phyloP scores from a whole-genome alignment of 2,797 vertebrate species.

The Spinus olivaceus region DNA sequence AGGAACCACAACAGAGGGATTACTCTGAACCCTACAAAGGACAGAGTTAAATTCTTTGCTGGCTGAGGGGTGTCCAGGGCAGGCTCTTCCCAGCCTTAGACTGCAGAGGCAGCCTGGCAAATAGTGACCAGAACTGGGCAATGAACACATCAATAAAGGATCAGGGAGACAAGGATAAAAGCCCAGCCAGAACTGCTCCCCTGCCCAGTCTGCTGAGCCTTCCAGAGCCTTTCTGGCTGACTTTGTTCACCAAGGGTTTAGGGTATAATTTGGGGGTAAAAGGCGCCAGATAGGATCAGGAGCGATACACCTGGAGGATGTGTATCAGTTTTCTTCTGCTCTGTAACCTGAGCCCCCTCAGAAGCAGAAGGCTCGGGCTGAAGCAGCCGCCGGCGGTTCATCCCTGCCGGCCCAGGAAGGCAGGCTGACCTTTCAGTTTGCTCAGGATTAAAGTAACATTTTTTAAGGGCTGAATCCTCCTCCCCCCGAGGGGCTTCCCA shows the following conservation, averaged over 20 bases:
- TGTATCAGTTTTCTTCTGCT: not conserved
- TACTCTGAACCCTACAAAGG: not conserved
- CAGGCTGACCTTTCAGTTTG: slow-evolving; percentile 34
- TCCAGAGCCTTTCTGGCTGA: not conserved
- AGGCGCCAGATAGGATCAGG: slow-evolving; percentile 54
- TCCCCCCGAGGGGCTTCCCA: not conserved
- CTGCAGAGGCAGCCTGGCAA: not conserved
- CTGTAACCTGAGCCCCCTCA: slow-evolving; percentile 29
- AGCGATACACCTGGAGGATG: slow-evolving; percentile 39
- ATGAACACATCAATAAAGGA: not conserved
- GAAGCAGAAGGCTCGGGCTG: slow-evolving; percentile 8
- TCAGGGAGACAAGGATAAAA: not conserved
- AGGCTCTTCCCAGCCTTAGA: not conserved
- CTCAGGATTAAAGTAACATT: slow-evolving; percentile 54
- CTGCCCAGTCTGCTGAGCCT: not conserved
- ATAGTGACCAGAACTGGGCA: not conserved
- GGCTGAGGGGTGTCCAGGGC: fast-evolving
- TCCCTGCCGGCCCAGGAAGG: slow-evolving; percentile 13
- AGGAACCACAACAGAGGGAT: not conserved
- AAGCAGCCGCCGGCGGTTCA: not conserved
- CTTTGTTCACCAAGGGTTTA: slow-evolving; percentile 28
- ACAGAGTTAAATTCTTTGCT: not conserved
- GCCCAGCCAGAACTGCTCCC: not conserved
- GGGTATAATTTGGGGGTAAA: slow-evolving; percentile 49
- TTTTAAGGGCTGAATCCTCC: slow-evolving; percentile 13